These are phyloP conservation scores for Danaus melanippus DNA, from an alignment of 1,140 invertebrate species.

Conservation along the genomic window DNA sequence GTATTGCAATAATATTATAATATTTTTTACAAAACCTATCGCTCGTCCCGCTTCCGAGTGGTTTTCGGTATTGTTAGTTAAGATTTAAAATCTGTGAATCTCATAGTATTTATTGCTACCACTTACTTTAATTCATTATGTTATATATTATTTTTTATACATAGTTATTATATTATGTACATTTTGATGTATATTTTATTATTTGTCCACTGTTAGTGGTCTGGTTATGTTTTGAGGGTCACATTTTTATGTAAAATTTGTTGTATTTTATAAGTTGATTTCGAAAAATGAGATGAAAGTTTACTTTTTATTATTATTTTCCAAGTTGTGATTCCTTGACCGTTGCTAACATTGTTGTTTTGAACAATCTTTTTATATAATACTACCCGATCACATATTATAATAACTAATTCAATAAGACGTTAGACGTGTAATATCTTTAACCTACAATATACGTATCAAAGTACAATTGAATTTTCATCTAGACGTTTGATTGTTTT, in stretches of 20 bases:
- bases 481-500: slow-evolving; percentile 48
- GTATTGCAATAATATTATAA: slow-evolving; percentile 71
- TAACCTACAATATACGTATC: slow-evolving; percentile 63
- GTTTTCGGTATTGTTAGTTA: slow-evolving; percentile 68
- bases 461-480: slow-evolving; percentile 66
- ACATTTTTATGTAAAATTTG: slow-evolving; percentile 67
- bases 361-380: slow-evolving; percentile 41
- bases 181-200: slow-evolving; percentile 71
- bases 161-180: slow-evolving; percentile 71
- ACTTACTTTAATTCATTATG: slow-evolving; percentile 66
- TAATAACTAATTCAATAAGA: slow-evolving; percentile 50
- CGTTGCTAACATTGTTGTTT: slow-evolving; percentile 55
- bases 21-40: slow-evolving; percentile 66
- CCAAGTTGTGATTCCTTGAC: slow-evolving; percentile 50
- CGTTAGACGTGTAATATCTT: slow-evolving; percentile 45
- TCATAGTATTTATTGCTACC: slow-evolving; percentile 72
- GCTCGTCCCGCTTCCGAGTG: slow-evolving; percentile 58
- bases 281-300: slow-evolving; percentile 29
- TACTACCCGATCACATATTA: slow-evolving; percentile 35
- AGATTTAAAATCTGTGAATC: slow-evolving; percentile 72
- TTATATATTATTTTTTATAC: slow-evolving; percentile 64
- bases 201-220: slow-evolving; percentile 58
- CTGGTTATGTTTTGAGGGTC: slow-evolving; percentile 60
- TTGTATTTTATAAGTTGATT: slow-evolving; percentile 65
- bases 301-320: slow-evolving; percentile 41